These are phyloP conservation scores for Himalopsyche japonica DNA, from an alignment of 2,888 invertebrate species.

Conservation along the genomic window DNA sequence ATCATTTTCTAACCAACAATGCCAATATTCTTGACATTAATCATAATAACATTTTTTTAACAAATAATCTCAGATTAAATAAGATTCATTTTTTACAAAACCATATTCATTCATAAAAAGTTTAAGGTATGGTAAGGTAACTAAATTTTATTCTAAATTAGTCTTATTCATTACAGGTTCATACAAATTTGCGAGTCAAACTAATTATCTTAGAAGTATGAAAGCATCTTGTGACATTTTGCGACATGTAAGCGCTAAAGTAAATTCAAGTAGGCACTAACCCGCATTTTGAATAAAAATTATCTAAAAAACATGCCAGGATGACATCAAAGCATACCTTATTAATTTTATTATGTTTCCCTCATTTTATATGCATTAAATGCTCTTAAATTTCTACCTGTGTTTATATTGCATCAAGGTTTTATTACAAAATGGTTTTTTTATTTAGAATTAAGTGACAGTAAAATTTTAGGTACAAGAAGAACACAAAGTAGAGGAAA, in stretches of 20 bases:
- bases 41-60: too few species aligned
- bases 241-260: neutral
- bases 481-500: neutral
- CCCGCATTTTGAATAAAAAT: neutral
- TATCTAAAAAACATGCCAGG: neutral
- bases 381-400: neutral
- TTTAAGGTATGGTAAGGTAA: too few species aligned
- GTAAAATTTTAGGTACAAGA: neutral
- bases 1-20: too few species aligned
- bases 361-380: slow-evolving; percentile 1
- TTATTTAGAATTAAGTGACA: neutral
- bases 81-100: too few species aligned
- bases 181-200: too few species aligned
- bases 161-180: too few species aligned
- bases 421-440: neutral
- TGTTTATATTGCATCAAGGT: neutral
- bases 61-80: too few species aligned
- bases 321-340: neutral
- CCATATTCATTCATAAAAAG: too few species aligned
- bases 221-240: neutral
- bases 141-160: too few species aligned
- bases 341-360: neutral
- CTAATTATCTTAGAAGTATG: too few species aligned
- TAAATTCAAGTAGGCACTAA: neutral
- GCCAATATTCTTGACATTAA: too few species aligned